Base-by-base conservation (phyloP, 30 jellyfish, hydroid and myxozoan species). In the Aurelia aurita region DNA sequence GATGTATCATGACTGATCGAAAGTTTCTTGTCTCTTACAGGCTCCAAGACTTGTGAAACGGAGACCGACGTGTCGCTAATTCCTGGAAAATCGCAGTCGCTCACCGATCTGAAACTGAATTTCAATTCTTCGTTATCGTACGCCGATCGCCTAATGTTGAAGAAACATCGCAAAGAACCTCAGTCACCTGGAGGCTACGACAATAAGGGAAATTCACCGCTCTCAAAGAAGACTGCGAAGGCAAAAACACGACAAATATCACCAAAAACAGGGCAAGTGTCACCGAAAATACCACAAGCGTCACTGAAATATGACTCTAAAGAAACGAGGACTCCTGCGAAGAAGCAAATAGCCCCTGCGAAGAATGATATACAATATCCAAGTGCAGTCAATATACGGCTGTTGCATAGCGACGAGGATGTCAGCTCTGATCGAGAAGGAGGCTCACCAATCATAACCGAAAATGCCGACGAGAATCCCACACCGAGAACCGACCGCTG, bases 111-210 rank as follows among this genome's bases (percentile, higher is more conserved):
- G 31, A 60, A 79, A 59, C 62, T 78, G 25, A 88, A 72, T 57
- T 88, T 88, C 74, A 63, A 60, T 44, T 82, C 96, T 8, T 64
- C 92, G 9, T 34, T 88, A 65, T 45, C 96, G 20, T 88, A 88
- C 77, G 92, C 92, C 53, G 96, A 88, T 58, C 87, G 89, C 80
- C 91, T 88, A 64, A 49, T 71, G 79, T 72, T 88, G 92, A 88
- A 88, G 46, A 88, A 88, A 49, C 89, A 88, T 53, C 77, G 85
- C 15, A 78, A 88, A 59, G 86, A 79, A 47, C 90, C 96, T 19
- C 72, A 72, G 29, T 29, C 90, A 3, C 61, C 80, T 4, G 69
- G 14, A 45, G 76, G 86, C 53, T 53, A 75, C 70, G 53, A 31
- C 65, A 69, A 67, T 21, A 60, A 79, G 18, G 61, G 75, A n/a